These are phyloP conservation scores for Drosophila saltans DNA, from an alignment of 1,140 invertebrate genomes.

Conservation along the genomic window DNA sequence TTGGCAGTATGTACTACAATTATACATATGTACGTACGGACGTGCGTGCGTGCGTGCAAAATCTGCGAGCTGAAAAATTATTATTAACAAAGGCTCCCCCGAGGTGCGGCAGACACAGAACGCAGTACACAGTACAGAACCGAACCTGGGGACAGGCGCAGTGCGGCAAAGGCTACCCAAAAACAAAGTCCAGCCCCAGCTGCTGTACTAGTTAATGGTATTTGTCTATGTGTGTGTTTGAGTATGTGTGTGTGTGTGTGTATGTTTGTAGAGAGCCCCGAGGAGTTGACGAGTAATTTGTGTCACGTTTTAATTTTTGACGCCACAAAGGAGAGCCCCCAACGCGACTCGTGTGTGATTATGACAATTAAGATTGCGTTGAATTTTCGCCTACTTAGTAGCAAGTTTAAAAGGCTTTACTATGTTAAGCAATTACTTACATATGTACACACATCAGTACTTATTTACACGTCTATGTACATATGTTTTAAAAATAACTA, in stretches of 20 bases:
- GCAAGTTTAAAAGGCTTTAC: conserved; percentile 55
- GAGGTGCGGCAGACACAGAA: conserved; percentile 48
- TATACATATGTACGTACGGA: conserved; percentile 24
- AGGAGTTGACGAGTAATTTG: conserved; percentile 64
- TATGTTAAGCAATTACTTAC: neutral
- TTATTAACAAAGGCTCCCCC: conserved; percentile 70
- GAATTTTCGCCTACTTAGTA: conserved; percentile 40
- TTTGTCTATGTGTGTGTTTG: conserved; percentile 34
- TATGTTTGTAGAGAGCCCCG: conserved; percentile 22
- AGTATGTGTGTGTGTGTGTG: conserved; percentile 14
- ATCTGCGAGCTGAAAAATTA: conserved; percentile 67
- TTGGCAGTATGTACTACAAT: neutral
- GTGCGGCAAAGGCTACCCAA: conserved; percentile 49
- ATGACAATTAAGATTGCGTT: conserved; percentile 69
- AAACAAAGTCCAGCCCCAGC: conserved; percentile 28
- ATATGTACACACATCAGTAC: neutral
- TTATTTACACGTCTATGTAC: neutral
- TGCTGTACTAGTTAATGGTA: conserved; percentile 61
- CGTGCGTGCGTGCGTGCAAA: conserved; percentile 65
- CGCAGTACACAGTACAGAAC: conserved; percentile 31
- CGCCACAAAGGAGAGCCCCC: conserved; percentile 62
- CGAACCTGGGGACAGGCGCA: conserved; percentile 63
- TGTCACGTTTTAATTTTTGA: conserved; percentile 79
- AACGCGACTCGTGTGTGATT: conserved; percentile 51
- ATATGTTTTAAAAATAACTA: neutral